Base-by-base conservation (phyloP, 2,797 vertebrate genomes). In the Streptopelia turtur region DNA sequence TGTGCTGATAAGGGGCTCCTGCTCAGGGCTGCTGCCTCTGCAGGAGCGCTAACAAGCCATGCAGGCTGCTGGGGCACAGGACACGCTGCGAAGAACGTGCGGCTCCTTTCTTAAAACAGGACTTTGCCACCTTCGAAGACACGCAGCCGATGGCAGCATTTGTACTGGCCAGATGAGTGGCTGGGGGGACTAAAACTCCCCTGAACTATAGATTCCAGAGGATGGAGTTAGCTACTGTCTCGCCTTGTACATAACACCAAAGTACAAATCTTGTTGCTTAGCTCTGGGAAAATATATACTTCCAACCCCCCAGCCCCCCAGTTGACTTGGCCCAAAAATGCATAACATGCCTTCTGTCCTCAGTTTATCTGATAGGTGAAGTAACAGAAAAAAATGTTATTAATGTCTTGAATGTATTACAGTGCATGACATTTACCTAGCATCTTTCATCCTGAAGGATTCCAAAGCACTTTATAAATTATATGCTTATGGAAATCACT, bases 361-460 rank as follows among this genome's bases (percentile, higher is more conserved):
- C 72, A 79, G 56, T 84, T 91, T 61, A 84, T 53, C 85, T 82
- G 74, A 87, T 37, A 83, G 41, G 64, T 75, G 68, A 94, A 95
- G 39, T n/a, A 87, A 85, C 30, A 92, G 49, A 39, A 93, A 87
- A 90, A 91, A 66, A 28, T 2, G 5, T 74, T 90, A 94, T 65
- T 75, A 81, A 89, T 52, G 64, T 71, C 75, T 85, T 85, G 53
- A 87, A 65, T 59, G 71, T 35, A 94, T 90, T 68, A 84, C 33
- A 65, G 45, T 52, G 61, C 37, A 66, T 55, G 66, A 35, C 66
- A 92, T 85, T 89, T 94, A 77, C 75, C 83, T 21, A 89, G 75
- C 41, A 90, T 83, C 53, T 92, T 94, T 89, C 88, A 94, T 95
- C 60, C 60, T 92, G 91, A 93, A 94, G 53, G 57, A 95, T 94